Conservation (phyloP, 2,888 invertebrate species). For the Pharmacophagus antenor region DNA sequence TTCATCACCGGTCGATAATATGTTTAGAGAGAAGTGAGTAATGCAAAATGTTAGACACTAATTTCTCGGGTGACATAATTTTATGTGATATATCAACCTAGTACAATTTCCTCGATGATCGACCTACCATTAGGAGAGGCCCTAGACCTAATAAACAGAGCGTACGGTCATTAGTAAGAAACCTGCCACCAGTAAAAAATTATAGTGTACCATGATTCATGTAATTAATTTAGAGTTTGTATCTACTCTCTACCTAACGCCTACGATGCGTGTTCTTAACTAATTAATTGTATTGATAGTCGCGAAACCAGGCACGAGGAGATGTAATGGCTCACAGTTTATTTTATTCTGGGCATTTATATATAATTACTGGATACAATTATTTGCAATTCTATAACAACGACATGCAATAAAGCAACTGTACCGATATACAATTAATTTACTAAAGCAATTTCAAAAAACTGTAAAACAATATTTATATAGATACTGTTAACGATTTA, state of each 20-base stretch:
- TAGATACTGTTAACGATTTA: too few species aligned
- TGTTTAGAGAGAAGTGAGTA: too few species aligned
- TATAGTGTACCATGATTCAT: neutral
- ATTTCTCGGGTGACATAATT: too few species aligned
- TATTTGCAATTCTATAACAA: slow-evolving; percentile 9
- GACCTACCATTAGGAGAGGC: too few species aligned
- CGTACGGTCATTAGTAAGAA: slow-evolving; percentile 8
- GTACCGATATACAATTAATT: slow-evolving; percentile 30
- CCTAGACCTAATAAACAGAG: too few species aligned
- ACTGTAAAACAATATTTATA: neutral
- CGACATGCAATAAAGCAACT: slow-evolving; percentile 16
- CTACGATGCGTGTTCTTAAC: slow-evolving; percentile 18
- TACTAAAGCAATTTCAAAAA: neutral
- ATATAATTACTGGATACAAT: slow-evolving; percentile 8
- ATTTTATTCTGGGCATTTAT: slow-evolving; percentile 15
- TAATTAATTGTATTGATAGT: slow-evolving; percentile 22
- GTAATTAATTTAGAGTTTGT: too few species aligned
- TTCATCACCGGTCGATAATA: too few species aligned
- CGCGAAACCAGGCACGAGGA: neutral
- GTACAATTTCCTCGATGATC: too few species aligned
- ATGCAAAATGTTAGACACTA: too few species aligned
- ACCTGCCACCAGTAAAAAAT: neutral
- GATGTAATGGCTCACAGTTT: slow-evolving; percentile 5
- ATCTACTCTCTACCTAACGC: too few species aligned
- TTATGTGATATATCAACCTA: too few species aligned